Conservation (phyloP, 1,140 invertebrate species). For the Camponotus pennsylvanicus region DNA sequence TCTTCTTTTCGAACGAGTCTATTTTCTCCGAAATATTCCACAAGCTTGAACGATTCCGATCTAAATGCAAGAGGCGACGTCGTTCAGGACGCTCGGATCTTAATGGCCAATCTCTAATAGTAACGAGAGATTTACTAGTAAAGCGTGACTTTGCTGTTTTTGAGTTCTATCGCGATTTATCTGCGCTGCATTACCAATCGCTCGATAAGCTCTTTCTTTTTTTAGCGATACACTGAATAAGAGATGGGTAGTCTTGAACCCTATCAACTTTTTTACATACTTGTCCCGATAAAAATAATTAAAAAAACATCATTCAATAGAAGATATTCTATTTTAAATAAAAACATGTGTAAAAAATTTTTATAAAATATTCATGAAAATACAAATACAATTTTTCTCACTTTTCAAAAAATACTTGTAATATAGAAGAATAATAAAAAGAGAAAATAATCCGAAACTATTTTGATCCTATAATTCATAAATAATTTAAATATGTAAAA, state of each 20-base stretch:
- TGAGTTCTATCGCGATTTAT: slow-evolving; percentile 45
- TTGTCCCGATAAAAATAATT: neutral
- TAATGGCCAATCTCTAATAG: slow-evolving; percentile 57
- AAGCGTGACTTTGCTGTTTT: slow-evolving; percentile 52
- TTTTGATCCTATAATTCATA: neutral
- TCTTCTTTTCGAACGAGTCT: slow-evolving; percentile 19
- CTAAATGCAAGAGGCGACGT: slow-evolving; percentile 58
- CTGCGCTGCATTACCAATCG: slow-evolving; percentile 25
- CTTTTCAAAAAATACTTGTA: neutral
- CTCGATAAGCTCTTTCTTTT: slow-evolving; percentile 4
- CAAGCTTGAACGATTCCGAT: slow-evolving; percentile 54
- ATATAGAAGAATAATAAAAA: neutral
- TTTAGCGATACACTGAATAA: slow-evolving; percentile 2
- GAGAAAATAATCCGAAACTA: neutral
- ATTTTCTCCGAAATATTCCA: slow-evolving; percentile 49
- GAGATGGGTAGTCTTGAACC: neutral
- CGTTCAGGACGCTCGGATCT: slow-evolving; percentile 52
- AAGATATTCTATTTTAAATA: neutral
- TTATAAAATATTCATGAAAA: neutral
- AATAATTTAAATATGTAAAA: neutral
- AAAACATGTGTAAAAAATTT: neutral
- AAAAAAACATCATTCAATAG: neutral
- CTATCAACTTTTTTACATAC: neutral
- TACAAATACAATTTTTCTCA: neutral
- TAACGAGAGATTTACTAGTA: slow-evolving; percentile 48